Evolutionary conservation across 2,888 invertebrate genomes (phyloP).

Genomic region (Spilosoma lubricipeda): DNA sequence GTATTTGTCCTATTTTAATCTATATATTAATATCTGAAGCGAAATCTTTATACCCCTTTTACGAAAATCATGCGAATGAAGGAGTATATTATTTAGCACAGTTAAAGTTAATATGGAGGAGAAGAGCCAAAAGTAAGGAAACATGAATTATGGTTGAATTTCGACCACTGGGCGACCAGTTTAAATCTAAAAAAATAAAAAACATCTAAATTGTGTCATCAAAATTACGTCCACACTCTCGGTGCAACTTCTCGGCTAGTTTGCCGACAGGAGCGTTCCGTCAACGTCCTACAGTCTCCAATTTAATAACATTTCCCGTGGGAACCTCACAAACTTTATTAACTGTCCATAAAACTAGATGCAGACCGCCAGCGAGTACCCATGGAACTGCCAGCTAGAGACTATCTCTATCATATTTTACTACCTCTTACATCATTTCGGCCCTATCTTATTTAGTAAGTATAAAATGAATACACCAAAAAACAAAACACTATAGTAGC

Average conservation of each 20-base stretch:
- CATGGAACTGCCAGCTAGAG: slow-evolving; percentile 20
- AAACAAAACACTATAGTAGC: no score
- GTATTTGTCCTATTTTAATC: no score
- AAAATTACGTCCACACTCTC: slow-evolving; percentile 29
- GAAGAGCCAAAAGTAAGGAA: no score
- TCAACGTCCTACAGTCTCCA: slow-evolving; percentile 62
- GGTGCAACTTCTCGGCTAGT: slow-evolving; percentile 24
- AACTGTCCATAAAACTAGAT: slow-evolving; percentile 62
- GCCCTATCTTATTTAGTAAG: neutral
- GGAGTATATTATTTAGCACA: no score
- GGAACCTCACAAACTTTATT: slow-evolving; percentile 64
- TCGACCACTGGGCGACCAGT: no score
- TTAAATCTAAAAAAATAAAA: neutral
- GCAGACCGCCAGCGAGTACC: slow-evolving; percentile 33
- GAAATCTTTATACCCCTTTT: no score
- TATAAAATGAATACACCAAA: no score
- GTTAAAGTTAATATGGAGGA: no score
- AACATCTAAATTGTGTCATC: neutral
- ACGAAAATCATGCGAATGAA: no score
- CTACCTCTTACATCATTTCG: slow-evolving; percentile 16
- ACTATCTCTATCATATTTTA: slow-evolving; percentile 37
- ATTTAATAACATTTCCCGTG: slow-evolving; percentile 68
- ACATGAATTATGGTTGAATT: no score
- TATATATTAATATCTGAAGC: no score
- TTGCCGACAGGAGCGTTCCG: slow-evolving; percentile 59